phyloP scores from a whole-genome alignment of 92 coral and sea anemone genomes.

The Bergia sp. region DNA sequence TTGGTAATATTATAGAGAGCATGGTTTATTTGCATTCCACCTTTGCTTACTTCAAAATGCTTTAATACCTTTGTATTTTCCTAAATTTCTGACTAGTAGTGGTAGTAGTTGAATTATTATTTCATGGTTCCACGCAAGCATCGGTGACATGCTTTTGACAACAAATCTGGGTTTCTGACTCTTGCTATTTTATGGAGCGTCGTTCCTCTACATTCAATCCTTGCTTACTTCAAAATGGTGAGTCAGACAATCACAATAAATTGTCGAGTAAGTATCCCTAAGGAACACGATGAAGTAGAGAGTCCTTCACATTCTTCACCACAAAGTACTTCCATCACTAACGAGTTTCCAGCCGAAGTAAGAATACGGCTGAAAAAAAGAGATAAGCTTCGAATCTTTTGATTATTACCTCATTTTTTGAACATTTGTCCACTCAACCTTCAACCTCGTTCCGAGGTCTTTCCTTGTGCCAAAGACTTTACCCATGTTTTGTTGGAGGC shows the following conservation, averaged over 20 bases:
- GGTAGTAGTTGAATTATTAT: too few species aligned
- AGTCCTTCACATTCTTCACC: not conserved
- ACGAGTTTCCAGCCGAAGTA: not conserved
- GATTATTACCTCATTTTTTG: too few species aligned
- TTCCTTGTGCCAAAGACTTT: too few species aligned
- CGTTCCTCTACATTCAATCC: not conserved
- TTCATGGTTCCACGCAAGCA: too few species aligned
- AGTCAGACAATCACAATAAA: constrained; percentile 1
- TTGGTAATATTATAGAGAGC: not conserved
- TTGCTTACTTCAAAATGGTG: constrained; percentile 1
- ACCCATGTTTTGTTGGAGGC: too few species aligned
- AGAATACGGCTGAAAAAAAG: not conserved
- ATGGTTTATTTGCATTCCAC: not conserved
- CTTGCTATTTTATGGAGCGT: not conserved
- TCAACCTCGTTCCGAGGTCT: too few species aligned
- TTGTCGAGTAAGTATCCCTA: not conserved
- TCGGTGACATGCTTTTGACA: too few species aligned
- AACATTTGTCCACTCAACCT: too few species aligned
- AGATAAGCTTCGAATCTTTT: not conserved
- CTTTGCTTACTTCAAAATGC: not conserved
- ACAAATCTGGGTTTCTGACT: too few species aligned
- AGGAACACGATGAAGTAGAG: not conserved
- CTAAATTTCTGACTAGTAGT: too few species aligned
- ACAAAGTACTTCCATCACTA: not conserved
- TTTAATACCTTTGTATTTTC: too few species aligned